Evolutionary conservation across 2,888 invertebrate genomes (phyloP), one percentile per base, ranked within the genome.

Genomic region (Oscheius sp.): DNA sequence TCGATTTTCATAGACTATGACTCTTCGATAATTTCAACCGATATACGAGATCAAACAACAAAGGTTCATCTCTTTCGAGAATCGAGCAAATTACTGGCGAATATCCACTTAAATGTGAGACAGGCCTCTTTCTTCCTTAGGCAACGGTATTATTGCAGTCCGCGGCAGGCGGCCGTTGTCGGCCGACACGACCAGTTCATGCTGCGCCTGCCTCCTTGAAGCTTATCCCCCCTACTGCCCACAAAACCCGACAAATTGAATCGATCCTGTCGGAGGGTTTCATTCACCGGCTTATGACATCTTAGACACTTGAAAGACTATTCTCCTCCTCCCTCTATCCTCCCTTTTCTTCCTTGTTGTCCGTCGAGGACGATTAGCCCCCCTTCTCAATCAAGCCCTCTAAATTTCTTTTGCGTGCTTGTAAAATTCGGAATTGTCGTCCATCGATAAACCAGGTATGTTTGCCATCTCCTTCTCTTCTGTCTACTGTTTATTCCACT

Each of bases 111-210:
- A 36, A 32, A n/a, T 32, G 45, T n/a, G n/a, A n/a, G n/a, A n/a
- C 59, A 41, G 59, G 59, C 33, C 32, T 47, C 26, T 51, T 32
- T n/a, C 33, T 54, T 54, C 33, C 54, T 54, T 33, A 33, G 20
- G 54, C 47, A 22, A 20, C 20, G 30, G n/a, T 51, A 41, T 57
- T 57, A 57, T 57, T 57, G 57, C 57, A 24, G 26, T 28, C 30
- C 57, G 24, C 22, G 24, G 36, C 57, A 38, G 57, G 59, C 59
- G 41, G 54, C 54, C 17, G 24, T 24, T 32, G 51, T 20, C 26
- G 57, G 14, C 41, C 22, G 44, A 26, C 59, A 50, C 24, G 59
- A 59, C 59, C 59, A 59, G 59, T 59, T 59, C 30, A 49, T 49
- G 14, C 20, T 14, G 14, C 24, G 56, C 32, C 38, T 36, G 56